Conservation (phyloP, 2,888 invertebrate species). For the Pinctada fucata region DNA sequence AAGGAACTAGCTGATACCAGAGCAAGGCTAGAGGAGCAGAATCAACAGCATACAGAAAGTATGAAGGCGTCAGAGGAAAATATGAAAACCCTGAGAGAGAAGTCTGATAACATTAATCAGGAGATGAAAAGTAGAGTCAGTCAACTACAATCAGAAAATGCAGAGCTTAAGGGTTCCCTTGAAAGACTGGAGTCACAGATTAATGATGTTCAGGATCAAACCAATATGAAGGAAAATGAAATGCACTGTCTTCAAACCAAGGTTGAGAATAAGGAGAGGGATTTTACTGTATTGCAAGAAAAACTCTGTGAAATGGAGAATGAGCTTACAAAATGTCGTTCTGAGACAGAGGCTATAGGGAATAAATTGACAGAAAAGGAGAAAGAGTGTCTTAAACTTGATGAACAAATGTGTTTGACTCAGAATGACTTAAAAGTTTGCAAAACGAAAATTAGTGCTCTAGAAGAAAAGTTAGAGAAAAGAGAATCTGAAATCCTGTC, state of each 20-base stretch:
- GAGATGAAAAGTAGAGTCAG: slow-evolving; percentile 33
- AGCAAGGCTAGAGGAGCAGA: not conserved
- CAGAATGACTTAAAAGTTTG: not conserved
- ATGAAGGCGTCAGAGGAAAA: not conserved
- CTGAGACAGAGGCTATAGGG: too few relatives aligned
- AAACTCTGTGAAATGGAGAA: too few relatives aligned
- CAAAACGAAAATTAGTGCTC: slow-evolving; percentile 1
- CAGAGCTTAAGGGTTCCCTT: not conserved
- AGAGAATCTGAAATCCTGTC: slow-evolving; percentile 29
- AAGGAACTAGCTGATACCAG: slow-evolving; percentile 9
- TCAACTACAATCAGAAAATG: not conserved
- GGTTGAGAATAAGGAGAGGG: slow-evolving; percentile 5
- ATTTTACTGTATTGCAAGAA: too few relatives aligned
- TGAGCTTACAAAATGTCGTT: too few relatives aligned
- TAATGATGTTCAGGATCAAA: not conserved
- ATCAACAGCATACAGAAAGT: slow-evolving; percentile 10
- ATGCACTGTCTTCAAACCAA: slow-evolving; percentile 27
- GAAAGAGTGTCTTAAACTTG: too few relatives aligned
- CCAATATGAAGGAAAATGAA: not conserved
- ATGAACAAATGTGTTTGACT: too few relatives aligned
- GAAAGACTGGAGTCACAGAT: not conserved
- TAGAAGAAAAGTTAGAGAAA: slow-evolving; percentile 23
- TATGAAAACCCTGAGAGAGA: not conserved
- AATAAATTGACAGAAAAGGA: too few relatives aligned
- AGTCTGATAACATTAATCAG: slow-evolving; percentile 26